Conservation (phyloP, 2,113 vertebrate genomes). For the Neotoma lepida region DNA sequence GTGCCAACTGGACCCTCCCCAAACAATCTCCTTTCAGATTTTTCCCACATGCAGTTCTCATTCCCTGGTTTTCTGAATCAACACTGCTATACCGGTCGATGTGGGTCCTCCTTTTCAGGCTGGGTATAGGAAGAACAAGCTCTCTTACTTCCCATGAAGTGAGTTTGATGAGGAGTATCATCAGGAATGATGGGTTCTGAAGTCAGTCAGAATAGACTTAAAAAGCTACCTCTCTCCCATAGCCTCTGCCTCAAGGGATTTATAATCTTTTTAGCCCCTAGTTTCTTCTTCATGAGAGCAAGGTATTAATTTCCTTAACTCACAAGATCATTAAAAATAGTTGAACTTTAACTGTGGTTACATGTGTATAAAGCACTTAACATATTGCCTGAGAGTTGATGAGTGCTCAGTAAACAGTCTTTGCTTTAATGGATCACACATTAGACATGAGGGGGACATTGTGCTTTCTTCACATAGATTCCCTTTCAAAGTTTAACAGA, state of each 20-base stretch:
- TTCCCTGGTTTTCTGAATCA: background rate
- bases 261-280: background rate
- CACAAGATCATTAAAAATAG: background rate
- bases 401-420: background rate
- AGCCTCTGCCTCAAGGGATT: background rate
- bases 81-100: background rate
- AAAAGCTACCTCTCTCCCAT: background rate
- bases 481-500: constrained; percentile 40
- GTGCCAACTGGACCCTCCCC: background rate
- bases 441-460: background rate
- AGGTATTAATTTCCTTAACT: background rate
- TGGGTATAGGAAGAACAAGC: background rate
- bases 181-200: background rate
- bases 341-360: constrained; percentile 21
- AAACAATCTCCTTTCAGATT: background rate
- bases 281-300: background rate
- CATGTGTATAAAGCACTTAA: constrained; percentile 2
- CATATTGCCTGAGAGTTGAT: constrained; percentile 38
- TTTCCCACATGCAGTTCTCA: background rate
- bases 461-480: background rate
- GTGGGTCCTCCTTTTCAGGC: background rate
- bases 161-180: background rate
- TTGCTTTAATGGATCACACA: background rate
- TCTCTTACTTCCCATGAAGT: background rate
- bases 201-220: background rate